Conservation (phyloP, 2,797 vertebrate genomes). For the Nasua narica region DNA sequence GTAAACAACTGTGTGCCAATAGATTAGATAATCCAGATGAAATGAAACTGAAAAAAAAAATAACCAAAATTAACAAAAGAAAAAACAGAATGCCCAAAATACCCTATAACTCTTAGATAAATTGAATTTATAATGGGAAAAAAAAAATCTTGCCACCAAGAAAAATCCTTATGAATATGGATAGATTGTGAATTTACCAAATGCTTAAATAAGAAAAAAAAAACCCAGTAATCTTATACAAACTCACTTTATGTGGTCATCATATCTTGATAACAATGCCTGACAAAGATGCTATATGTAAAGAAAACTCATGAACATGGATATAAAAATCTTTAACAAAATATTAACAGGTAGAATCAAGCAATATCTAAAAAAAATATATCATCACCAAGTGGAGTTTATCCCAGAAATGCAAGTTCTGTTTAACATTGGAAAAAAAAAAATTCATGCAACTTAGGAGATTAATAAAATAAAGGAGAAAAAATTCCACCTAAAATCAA, state of each 20-base stretch:
- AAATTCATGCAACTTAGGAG: neutral
- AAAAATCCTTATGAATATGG: neutral
- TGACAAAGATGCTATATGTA: neutral
- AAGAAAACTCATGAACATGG: neutral
- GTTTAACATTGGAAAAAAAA: neutral
- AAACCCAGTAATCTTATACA: neutral
- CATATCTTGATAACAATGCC: neutral
- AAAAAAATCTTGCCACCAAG: neutral
- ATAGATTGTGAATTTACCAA: neutral
- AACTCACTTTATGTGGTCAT: neutral
- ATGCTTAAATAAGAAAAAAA: neutral
- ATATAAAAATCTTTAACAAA: neutral
- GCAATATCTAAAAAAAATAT: neutral
- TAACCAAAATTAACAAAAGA: neutral
- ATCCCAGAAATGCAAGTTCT: neutral
- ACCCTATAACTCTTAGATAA: neutral
- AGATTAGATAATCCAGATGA: neutral
- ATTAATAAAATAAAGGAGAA: neutral
- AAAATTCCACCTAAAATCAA: neutral
- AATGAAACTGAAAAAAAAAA: neutral
- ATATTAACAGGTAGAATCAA: neutral
- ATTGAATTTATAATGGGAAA: neutral
- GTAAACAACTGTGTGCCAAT: neutral
- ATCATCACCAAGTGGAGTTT: neutral
- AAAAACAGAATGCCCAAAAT: neutral